phyloP scores from a whole-genome alignment of 2,888 invertebrate species.

The Silvanus unidentatus region DNA sequence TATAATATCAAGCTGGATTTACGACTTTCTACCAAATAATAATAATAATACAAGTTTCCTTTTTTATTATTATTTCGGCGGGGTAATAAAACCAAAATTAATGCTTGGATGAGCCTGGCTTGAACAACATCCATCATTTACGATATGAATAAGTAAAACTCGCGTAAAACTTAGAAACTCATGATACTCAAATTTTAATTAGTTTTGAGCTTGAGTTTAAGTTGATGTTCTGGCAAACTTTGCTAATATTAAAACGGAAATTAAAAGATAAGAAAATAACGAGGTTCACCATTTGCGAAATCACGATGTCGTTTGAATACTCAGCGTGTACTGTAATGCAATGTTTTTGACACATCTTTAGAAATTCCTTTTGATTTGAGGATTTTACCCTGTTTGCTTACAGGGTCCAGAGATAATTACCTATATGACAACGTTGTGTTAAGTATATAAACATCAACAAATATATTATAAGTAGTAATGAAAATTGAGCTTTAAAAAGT shows the following conservation, averaged over 20 bases:
- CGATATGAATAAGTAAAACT: slow-evolving; percentile 46
- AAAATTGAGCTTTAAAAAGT: no score
- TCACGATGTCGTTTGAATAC: slow-evolving; percentile 2
- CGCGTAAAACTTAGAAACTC: slow-evolving; percentile 42
- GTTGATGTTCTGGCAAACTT: slow-evolving; percentile 29
- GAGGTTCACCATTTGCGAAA: slow-evolving; percentile 25
- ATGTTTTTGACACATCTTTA: no score
- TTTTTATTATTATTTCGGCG: not conserved
- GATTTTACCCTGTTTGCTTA: no score
- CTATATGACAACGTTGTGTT: no score
- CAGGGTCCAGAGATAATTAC: no score
- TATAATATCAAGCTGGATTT: no score
- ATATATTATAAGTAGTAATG: no score
- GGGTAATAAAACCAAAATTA: slow-evolving; percentile 4
- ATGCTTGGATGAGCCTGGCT: slow-evolving; percentile 8
- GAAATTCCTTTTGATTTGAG: no score
- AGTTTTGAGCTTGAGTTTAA: slow-evolving; percentile 40
- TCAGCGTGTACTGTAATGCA: not conserved
- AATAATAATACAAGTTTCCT: no score
- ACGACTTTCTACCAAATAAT: no score
- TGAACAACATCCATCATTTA: slow-evolving; percentile 40
- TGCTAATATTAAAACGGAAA: slow-evolving; percentile 44
- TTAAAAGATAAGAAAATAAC: slow-evolving; percentile 46
- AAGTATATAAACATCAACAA: no score
- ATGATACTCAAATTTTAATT: slow-evolving; percentile 46